Evolutionary conservation across 2,113 vertebrate genomes (phyloP).

Genomic region (Gadus macrocephalus): DNA sequence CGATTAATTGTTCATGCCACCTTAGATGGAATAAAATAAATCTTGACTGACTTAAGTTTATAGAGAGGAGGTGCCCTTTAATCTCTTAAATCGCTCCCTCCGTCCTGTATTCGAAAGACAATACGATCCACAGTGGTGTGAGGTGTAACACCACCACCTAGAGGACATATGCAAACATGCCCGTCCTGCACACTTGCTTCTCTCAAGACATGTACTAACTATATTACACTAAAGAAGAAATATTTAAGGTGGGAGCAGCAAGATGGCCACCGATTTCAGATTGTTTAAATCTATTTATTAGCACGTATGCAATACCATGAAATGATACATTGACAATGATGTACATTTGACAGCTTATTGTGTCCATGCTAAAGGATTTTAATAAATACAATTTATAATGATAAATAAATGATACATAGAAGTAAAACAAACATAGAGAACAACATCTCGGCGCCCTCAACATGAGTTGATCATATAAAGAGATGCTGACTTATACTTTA

Average conservation of each 20-base stretch:
- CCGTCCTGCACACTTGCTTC: too few species aligned
- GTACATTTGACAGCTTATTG: too few species aligned
- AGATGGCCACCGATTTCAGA: too few species aligned
- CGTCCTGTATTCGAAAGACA: background rate
- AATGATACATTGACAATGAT: too few species aligned
- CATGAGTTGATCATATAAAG: background rate
- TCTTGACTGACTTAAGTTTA: too few species aligned
- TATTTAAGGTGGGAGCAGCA: too few species aligned
- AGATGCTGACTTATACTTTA: conserved; percentile 34
- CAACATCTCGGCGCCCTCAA: background rate
- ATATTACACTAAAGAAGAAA: too few species aligned
- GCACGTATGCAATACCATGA: background rate
- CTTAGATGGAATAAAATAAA: too few species aligned
- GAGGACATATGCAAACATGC: background rate
- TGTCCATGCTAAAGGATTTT: too few species aligned
- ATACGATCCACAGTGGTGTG: conserved; percentile 7
- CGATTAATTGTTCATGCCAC: background rate
- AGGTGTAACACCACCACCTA: conserved; percentile 30
- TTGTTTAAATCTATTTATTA: too few species aligned
- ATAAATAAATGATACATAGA: background rate
- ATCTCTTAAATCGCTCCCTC: background rate
- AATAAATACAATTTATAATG: too few species aligned
- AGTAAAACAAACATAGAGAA: background rate
- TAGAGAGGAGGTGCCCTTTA: background rate
- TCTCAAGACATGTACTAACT: too few species aligned